A percentile compares a stretch with the other conserved stretches of the same genome.
Evolutionary conservation across 2,113 vertebrate genomes (phyloP).

Genomic region (Bostrychus sinensis): DNA sequence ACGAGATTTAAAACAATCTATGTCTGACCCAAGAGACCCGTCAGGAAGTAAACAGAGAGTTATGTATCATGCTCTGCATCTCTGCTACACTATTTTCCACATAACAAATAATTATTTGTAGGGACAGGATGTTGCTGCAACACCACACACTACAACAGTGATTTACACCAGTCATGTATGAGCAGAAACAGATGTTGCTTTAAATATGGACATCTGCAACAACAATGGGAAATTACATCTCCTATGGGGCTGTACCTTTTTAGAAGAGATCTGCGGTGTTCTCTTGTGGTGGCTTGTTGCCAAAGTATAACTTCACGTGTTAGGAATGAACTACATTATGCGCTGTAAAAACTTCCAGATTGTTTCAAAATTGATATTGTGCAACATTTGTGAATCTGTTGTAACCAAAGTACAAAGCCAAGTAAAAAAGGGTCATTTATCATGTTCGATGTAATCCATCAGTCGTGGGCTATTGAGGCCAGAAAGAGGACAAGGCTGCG

Average conservation of each 20-base stretch:
- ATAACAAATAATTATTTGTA: slow-evolving; percentile 56
- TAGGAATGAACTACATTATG: slow-evolving; percentile 20
- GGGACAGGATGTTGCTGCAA: slow-evolving; percentile 74
- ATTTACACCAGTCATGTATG: slow-evolving; percentile 43
- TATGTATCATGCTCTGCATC: slow-evolving; percentile 39
- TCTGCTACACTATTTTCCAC: slow-evolving; percentile 41
- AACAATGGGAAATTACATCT: slow-evolving; percentile 12
- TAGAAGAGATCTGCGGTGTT: slow-evolving; percentile 9
- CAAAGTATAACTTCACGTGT: slow-evolving; percentile 9
- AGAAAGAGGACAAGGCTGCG: slow-evolving; percentile 27
- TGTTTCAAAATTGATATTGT: slow-evolving; percentile 20
- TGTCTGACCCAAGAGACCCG: slow-evolving; percentile 47
- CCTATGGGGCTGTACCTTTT: slow-evolving; percentile 10
- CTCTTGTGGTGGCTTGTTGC: slow-evolving; percentile 9
- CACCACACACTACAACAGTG: slow-evolving; percentile 36
- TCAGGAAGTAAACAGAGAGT: slow-evolving; percentile 50
- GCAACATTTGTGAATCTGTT: slow-evolving; percentile 40
- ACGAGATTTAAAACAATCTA: slow-evolving; percentile 30
- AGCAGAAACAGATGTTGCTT: slow-evolving; percentile 65
- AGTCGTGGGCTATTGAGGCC: slow-evolving; percentile 24
- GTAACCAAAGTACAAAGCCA: slow-evolving; percentile 11
- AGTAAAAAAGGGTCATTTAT: slow-evolving; percentile 2
- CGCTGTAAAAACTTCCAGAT: background rate
- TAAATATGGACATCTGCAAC: slow-evolving; percentile 37
- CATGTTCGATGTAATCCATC: slow-evolving; percentile 10